Evolutionary conservation across 2,888 invertebrate genomes (phyloP), one percentile per base, ranked within the genome.

Genomic region (Andrena flavipes): DNA sequence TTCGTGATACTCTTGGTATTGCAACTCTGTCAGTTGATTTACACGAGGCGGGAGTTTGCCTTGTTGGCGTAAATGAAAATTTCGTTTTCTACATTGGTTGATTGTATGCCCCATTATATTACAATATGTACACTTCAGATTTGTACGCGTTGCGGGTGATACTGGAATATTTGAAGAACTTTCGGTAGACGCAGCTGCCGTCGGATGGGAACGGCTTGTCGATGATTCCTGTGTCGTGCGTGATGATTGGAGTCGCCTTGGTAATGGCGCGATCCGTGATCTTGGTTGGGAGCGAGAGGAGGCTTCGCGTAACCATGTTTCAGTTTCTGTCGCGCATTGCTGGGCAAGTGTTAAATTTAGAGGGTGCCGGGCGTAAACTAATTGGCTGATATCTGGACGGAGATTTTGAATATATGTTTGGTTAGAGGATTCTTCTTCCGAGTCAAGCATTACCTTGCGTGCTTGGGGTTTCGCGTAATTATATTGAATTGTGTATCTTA

Each of bases 261-360:
- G 35, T 35, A 35, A 35, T 0, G 35, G 35, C 35, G 35, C 35
- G 10, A 2, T 35, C 35, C 35, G 10, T 35, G 2, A 35, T 10
- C 10, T 35, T 35, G 2, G 10, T 35, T 35, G 35, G 35, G 35
- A 35, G 35, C 35, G 10, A 35, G 2, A 35, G 35, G 35, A 35
- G 10, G 35, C 35, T 35, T 35, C 35, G 10, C 35, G 35, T 35
- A 35, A 35, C 59, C 59, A 69, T 42, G n/a, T 48, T 29, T 69
- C 69, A 6, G 59, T 42, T 29, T 69, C 69, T 69, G 59, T 42
- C 35, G 42, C 70, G 29, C 60, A 20, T 29, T 59, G 42, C 13
- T 70, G 70, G 20, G 60, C 70, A 29, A 60, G 59, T 13, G 70
- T 48, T 0, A 70, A 29, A 5, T 16, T 59, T 4, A n/a, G 42